A percentile compares a stretch with the other conserved stretches of the same genome.
These are phyloP conservation scores for Pristiophorus japonicus DNA, from an alignment of 2,113 vertebrate genomes.

Conservation along the genomic window DNA sequence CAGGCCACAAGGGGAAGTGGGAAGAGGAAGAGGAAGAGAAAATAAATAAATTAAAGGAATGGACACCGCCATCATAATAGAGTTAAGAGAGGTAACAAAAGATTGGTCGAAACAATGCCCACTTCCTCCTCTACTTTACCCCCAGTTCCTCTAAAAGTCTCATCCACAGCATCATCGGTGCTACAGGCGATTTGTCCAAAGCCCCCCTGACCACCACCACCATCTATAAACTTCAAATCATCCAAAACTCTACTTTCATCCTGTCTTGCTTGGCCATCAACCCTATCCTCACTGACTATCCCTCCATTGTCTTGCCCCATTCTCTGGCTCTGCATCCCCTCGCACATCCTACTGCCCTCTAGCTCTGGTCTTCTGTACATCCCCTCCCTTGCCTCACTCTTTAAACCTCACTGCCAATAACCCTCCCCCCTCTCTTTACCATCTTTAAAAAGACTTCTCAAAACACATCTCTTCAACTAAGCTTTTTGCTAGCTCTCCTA, in stretches of 20 bases:
- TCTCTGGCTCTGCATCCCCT: neutral
- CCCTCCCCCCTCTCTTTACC: neutral
- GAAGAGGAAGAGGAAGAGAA: neutral
- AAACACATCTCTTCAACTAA: neutral
- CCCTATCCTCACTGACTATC: neutral
- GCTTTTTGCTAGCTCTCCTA: neutral
- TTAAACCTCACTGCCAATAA: neutral
- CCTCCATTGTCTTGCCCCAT: neutral
- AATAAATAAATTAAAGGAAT: neutral
- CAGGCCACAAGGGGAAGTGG: neutral
- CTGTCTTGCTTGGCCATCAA: neutral
- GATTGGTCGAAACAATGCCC: neutral
- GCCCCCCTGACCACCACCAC: neutral
- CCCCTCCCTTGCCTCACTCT: neutral
- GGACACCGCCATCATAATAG: too few species aligned
- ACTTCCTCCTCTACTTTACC: neutral
- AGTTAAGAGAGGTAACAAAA: neutral
- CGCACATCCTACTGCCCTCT: neutral
- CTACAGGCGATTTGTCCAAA: neutral
- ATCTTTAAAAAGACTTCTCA: neutral
- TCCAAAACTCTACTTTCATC: neutral
- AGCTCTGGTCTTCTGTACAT: neutral
- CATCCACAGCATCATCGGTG: neutral
- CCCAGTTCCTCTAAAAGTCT: neutral
- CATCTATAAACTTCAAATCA: neutral